Conservation (phyloP, 2,888 invertebrate species). For the Callosobruchus maculatus region DNA sequence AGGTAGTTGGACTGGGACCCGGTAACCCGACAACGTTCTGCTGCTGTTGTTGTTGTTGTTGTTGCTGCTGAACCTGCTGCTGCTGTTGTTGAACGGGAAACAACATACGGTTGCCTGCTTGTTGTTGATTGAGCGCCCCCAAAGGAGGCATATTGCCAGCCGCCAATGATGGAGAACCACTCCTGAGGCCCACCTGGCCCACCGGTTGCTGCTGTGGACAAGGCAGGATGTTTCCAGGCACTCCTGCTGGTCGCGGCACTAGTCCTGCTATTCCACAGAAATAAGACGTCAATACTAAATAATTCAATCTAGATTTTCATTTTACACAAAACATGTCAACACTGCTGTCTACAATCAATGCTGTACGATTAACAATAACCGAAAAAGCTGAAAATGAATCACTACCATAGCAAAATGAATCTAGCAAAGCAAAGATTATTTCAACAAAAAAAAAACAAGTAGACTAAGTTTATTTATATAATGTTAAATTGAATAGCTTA, state of each 20-base stretch:
- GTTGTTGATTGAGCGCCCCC: constrained; percentile 33
- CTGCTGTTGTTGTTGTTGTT: constrained; percentile 50
- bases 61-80: constrained; percentile 38
- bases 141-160: constrained; percentile 23
- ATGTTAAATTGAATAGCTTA: not conserved
- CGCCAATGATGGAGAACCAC: constrained; percentile 65
- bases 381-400: no score
- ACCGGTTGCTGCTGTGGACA: constrained; percentile 24
- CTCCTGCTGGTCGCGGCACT: constrained; percentile 8
- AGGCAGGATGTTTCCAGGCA: constrained; percentile 27
- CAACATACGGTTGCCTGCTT: constrained; percentile 36
- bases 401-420: no score
- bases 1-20: constrained; percentile 73
- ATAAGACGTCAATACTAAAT: no score
- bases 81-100: constrained; percentile 43
- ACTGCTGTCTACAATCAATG: no score
- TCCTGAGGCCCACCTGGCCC: constrained; percentile 54
- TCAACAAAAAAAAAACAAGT: no score
- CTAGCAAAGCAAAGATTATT: no score
- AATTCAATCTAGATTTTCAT: no score
- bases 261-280: not conserved
- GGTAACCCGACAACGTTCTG: constrained; percentile 69
- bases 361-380: no score
- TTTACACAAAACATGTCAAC: no score
- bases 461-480: no score